Percentiles rank a stretch among this genome's conserved stretches.
These are phyloP conservation scores for Leptarthrus brevirostris DNA, from an alignment of 2,888 invertebrate genomes.

Conservation along the genomic window DNA sequence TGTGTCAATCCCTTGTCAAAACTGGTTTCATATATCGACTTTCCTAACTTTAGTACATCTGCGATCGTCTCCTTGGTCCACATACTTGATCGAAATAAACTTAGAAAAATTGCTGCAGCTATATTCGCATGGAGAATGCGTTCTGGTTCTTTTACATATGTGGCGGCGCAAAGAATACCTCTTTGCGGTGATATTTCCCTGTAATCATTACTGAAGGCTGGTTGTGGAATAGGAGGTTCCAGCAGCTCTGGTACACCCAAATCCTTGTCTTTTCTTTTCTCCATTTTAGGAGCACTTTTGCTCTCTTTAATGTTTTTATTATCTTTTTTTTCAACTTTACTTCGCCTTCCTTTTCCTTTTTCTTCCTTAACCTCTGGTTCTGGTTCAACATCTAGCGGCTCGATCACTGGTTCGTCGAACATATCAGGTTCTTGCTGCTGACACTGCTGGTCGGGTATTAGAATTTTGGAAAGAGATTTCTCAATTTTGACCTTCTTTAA, in stretches of 20 bases:
- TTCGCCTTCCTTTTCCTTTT: not conserved
- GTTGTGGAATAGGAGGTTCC: slow-evolving; percentile 9
- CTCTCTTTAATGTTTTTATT: not conserved
- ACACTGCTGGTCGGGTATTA: not conserved
- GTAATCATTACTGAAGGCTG: slow-evolving; percentile 54
- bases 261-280: not conserved
- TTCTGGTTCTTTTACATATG: slow-evolving; percentile 62
- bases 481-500: not conserved
- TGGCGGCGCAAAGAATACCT: slow-evolving; percentile 63
- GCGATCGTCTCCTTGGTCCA: slow-evolving; percentile 65
- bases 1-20: slow-evolving; percentile 45
- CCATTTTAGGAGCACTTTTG: not conserved
- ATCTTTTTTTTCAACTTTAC: slow-evolving; percentile 3
- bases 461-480: not conserved
- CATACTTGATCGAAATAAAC: slow-evolving; percentile 61
- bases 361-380: not conserved
- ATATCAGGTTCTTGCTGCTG: not conserved
- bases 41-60: slow-evolving; percentile 64
- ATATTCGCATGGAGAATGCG: slow-evolving; percentile 64
- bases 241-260: slow-evolving; percentile 31
- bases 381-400: not conserved
- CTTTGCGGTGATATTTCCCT: slow-evolving; percentile 58
- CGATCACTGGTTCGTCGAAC: not conserved
- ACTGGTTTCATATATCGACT: slow-evolving; percentile 60
- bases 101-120: slow-evolving; percentile 64